A percentile compares a stretch with the other conserved stretches of the same genome.
Conservation (phyloP, 64 coral and sea anemone species). For the Hydrozoanthus tunicans region DNA sequence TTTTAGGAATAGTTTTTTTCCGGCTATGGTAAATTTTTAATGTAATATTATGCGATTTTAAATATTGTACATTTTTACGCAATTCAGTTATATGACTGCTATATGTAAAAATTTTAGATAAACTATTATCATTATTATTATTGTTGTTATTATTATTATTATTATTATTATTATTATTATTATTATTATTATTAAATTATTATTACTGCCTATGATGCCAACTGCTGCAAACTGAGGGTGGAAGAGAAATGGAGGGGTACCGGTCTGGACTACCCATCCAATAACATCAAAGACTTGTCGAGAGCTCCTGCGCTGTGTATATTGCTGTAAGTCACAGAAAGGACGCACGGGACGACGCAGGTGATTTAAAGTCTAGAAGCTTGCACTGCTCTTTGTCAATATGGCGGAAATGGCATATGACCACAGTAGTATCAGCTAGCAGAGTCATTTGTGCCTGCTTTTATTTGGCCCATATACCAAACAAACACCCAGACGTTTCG, state of each 20-base stretch:
- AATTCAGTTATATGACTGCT: too few species aligned
- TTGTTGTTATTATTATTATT: too few species aligned
- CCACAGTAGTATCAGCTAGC: neutral
- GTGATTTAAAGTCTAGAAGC: neutral
- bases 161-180: too few species aligned
- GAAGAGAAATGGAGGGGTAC: slow-evolving; percentile 53
- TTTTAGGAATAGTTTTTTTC: too few species aligned
- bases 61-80: too few species aligned
- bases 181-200: too few species aligned
- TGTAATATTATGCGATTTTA: too few species aligned
- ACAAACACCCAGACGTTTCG: too few species aligned
- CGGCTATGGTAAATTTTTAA: too few species aligned
- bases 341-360: slow-evolving; percentile 41
- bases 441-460: neutral
- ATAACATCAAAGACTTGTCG: slow-evolving; percentile 60
- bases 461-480: too few species aligned
- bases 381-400: slow-evolving; percentile 51
- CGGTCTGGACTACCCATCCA: slow-evolving; percentile 64
- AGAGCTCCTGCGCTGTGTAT: slow-evolving; percentile 45
- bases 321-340: slow-evolving; percentile 16
- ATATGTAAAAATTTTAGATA: too few species aligned
- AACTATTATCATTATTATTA: too few species aligned
- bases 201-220: neutral
- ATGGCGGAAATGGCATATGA: neutral
- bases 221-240: slow-evolving; percentile 26